Evolutionary conservation across 2,797 vertebrate species (phyloP), one percentile per base, ranked within the genome.

Genomic region (Luscinia luscinia): DNA sequence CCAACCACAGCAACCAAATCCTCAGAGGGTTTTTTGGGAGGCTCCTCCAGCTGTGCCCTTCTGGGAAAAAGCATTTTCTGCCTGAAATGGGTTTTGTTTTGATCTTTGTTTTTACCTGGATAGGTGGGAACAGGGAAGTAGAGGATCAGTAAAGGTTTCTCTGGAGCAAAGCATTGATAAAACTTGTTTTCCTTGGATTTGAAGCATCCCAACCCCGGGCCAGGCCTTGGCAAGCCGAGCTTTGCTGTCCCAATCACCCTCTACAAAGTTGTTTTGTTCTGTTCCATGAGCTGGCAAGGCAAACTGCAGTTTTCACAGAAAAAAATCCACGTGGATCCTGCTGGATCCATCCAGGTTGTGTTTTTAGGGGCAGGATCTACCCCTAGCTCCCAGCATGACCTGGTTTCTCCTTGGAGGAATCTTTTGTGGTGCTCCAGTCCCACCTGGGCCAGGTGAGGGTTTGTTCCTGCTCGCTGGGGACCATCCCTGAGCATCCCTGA

Each of bases 111-210:
- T 51, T 54, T 73, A 59, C 54, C 18, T 10, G 6, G 14, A 28
- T 16, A 41, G 45, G 59, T 10, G 32, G 62, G 32, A 77, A 62
- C 0, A 52, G 32, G 55, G 72, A 70, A 49, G 38, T 30, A 36
- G 48, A 1, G 1, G 20, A 15, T 7, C 16, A 22, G 46, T 9
- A 38, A 38, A 74, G 12, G 8, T 23, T 80, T 30, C 27, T 68
- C 45, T 13, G 2, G 18, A 83, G 64, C 32, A 27, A 57, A 74
- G 12, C 32, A 2, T 16, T 34, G 17, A 40, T n/a, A 49, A 55
- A 82, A 30, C 12, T 24, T 0, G 0, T 62, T 62, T 78, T 45
- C 43, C n/a, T 28, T 0, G 0, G 58, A 36, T 34, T 34, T 46
- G 45, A 41, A 40, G 51, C 34, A 46, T 6, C 67, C 2, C 6